Evolutionary conservation across 2,113 vertebrate species (phyloP).

Genomic region (Corynorhinus townsendii): DNA sequence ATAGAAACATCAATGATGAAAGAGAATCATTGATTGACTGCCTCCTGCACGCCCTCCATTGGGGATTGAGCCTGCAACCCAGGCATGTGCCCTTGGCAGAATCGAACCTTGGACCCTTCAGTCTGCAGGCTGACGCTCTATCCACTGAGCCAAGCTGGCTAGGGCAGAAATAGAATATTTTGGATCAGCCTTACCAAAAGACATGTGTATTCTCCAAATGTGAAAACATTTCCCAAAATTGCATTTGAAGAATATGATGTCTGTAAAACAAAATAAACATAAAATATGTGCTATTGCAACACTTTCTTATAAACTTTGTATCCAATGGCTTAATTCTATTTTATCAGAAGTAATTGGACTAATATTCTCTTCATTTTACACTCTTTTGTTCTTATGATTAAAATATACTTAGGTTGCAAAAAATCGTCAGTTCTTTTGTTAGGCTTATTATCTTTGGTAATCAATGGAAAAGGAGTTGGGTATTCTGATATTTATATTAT

Average conservation of each 20-base stretch:
- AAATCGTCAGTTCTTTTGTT: background rate
- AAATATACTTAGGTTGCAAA: background rate
- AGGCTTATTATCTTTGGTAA: background rate
- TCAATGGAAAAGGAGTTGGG: background rate
- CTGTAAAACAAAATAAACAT: background rate
- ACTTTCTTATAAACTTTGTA: background rate
- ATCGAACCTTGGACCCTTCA: no score
- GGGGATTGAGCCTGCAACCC: no score
- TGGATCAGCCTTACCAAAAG: background rate
- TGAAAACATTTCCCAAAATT: background rate
- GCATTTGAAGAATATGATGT: background rate
- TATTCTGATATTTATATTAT: background rate
- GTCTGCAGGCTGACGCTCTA: no score
- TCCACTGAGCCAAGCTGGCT: no score
- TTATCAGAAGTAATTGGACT: background rate
- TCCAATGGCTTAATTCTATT: background rate
- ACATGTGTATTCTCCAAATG: background rate
- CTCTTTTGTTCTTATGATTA: background rate
- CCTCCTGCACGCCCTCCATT: no score
- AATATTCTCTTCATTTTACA: background rate
- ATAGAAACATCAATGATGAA: no score
- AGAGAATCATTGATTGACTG: no score
- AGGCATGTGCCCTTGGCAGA: no score
- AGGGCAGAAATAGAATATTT: background rate
- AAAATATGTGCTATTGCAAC: background rate